Base-by-base conservation (phyloP, 2,797 vertebrate species). In the Ispidina lecontei region DNA sequence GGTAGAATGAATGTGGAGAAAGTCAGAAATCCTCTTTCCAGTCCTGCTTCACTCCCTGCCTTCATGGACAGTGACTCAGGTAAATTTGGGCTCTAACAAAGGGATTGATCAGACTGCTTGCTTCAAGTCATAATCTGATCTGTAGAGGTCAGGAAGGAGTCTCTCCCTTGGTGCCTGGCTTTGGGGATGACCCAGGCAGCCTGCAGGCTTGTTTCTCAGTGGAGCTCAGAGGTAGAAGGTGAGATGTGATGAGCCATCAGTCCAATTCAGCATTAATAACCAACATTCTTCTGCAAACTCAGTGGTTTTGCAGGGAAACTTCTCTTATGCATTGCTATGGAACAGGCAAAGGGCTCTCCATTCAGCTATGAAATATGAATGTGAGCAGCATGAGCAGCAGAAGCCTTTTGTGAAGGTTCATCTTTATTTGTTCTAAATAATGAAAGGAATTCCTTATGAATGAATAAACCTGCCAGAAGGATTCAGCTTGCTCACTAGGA, bases 341-440 rank as follows among this genome's bases (percentile, higher is more conserved):
- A 92, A 70, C 6, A 60, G 67, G 56, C 46, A 70, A 56, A 87
- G 20, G 22, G 59, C 47, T 77, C 19, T 74, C 72, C 77, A 51
- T 60, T 90, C 54, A 81, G 28, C 9, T 75, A 29, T 93, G 65
- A 94, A 87, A 75, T 63, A 83, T 79, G 55, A 90, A 90, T 94
- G 60, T 84, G 69, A 94, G 26, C 69, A 76, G 71, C 65, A 47
- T 54, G 56, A 84, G 43, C 52, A 94, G 87, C 56, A 70, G 81
- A 90, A 73, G 56, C 21, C 46, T 95, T 93, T 96, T 54, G n/a
- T 51, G 62, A 85, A 84, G 16, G 25, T 84, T 17, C 71, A 56
- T 92, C 37, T 93, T 94, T 90, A 84, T 96, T 91, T 87, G 11
- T 89, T 62, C 59, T 96, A 90, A 95, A 92, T 96, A 92, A 96